Evolutionary conservation across 2,113 vertebrate species (phyloP), one percentile per base, ranked within the genome.

Genomic region (Nibea coibor): DNA sequence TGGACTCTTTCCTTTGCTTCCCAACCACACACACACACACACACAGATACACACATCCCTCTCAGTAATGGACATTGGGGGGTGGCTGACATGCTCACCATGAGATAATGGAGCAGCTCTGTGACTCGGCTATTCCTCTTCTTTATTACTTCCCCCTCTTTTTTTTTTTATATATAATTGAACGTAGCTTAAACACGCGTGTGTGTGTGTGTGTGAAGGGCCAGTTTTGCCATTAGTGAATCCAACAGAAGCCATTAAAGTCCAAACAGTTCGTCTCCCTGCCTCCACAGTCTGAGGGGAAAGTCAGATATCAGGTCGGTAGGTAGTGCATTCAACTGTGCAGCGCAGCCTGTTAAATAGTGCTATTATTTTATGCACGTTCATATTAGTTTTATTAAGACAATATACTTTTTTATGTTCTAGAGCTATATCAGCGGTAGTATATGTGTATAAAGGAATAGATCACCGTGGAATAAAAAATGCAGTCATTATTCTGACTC

Each of bases 61-160:
- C 73, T 76, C 20, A 16, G 20, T 87, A 85, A 77, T 81, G 68
- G 59, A 35, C 26, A 72, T 48, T n/a, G 57, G 65, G 64, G 53
- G 72, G 39, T 56, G 64, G 70, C 64, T 0, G 5, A 78, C 76
- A 75, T 42, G 64, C 72, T 71, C 50, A 16, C 61, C 35, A 50
- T 63, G 58, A 82, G 47, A 67, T 62, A 80, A 72, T 67, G 51
- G 72, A 77, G 57, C 50, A 31, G 56, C 69, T 78, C 51, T 43
- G 43, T 58, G 63, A 61, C 81, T 63, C 10, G 0, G 61, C 56
- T 68, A 12, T 61, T 50, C 12, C 42, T 63, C 57, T 53, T 45
- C 3, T 61, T 54, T 48, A 59, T 76, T 80, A 39, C 73, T 73
- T 42, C 42, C 20, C 12, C 28, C 11, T 31, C 22, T 56, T 28